Evolutionary conservation across 2,888 invertebrate species (phyloP).

Genomic region (Melolontha melolontha): DNA sequence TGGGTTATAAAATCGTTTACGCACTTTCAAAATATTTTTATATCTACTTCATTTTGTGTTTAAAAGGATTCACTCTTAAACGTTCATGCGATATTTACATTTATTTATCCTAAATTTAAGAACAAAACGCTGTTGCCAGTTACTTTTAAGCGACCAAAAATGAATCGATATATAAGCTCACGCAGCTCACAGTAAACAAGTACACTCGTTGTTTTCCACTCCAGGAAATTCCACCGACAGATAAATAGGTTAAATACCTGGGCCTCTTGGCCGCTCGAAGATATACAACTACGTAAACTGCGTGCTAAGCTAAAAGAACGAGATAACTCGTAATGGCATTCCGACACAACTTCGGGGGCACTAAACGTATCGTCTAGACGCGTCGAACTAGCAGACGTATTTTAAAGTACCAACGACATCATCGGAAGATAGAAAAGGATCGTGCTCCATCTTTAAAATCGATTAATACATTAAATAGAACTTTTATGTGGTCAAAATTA

Average conservation of each 20-base stretch:
- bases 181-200: constrained; percentile 5
- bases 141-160: neutral
- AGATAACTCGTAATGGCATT: constrained; percentile 35
- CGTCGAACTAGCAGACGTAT: constrained; percentile 16
- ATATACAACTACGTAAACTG: constrained; percentile 23
- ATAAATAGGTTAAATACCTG: constrained; percentile 36
- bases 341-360: constrained; percentile 2
- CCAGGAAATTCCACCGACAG: constrained; percentile 33
- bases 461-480: constrained; percentile 25
- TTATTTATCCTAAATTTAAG: too few relatives aligned
- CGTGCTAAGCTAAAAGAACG: constrained; percentile 12
- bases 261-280: constrained; percentile 29
- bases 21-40: too few relatives aligned
- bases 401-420: neutral
- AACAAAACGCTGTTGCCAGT: too few relatives aligned
- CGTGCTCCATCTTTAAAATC: constrained; percentile 13
- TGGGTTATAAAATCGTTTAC: too few relatives aligned
- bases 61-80: too few relatives aligned
- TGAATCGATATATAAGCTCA: neutral
- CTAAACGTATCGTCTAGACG: constrained; percentile 21
- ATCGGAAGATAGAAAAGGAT: neutral
- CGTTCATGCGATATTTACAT: too few relatives aligned
- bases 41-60: too few relatives aligned
- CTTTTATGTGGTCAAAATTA: neutral
- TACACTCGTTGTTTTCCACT: constrained; percentile 18